Percentiles rank a stretch among this genome's conserved stretches.
Evolutionary conservation across 2,113 vertebrate genomes (phyloP).

Genomic region (Vireo altiloquus): DNA sequence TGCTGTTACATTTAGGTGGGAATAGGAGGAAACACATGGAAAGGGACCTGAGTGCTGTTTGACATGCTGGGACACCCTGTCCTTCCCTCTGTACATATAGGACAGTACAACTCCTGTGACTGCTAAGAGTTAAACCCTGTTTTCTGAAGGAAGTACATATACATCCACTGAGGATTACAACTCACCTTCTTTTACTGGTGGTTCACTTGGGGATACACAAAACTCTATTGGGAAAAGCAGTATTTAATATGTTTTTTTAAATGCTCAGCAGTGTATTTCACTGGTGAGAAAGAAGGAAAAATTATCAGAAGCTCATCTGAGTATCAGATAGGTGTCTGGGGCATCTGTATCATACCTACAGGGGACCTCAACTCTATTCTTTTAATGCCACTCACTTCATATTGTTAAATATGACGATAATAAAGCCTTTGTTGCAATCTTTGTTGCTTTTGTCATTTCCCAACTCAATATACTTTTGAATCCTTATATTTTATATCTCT

Average conservation of each 20-base stretch:
- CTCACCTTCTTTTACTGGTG: background rate
- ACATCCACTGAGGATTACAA: background rate
- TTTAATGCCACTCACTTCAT: background rate
- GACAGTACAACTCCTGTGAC: background rate
- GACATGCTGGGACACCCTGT: background rate
- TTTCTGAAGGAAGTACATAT: background rate
- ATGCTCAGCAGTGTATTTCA: background rate
- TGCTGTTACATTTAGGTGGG: background rate
- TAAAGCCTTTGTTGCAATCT: background rate
- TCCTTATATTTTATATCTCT: background rate
- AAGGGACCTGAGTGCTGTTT: background rate
- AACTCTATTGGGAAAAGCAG: background rate
- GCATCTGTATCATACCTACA: background rate
- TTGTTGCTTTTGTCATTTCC: background rate
- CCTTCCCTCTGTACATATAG: background rate
- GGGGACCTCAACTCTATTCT: background rate
- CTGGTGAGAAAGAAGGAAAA: background rate
- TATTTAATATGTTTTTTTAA: background rate
- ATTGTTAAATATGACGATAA: background rate
- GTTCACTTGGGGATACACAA: background rate
- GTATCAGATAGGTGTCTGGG: background rate
- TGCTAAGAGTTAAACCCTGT: background rate
- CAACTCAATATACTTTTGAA: background rate
- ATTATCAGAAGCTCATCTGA: background rate
- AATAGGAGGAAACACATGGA: background rate